Percentiles rank a stretch among this genome's conserved stretches.
These are phyloP conservation scores for Leptinotarsa defecta DNA, from an alignment of 1,140 invertebrate genomes.

Conservation along the genomic window DNA sequence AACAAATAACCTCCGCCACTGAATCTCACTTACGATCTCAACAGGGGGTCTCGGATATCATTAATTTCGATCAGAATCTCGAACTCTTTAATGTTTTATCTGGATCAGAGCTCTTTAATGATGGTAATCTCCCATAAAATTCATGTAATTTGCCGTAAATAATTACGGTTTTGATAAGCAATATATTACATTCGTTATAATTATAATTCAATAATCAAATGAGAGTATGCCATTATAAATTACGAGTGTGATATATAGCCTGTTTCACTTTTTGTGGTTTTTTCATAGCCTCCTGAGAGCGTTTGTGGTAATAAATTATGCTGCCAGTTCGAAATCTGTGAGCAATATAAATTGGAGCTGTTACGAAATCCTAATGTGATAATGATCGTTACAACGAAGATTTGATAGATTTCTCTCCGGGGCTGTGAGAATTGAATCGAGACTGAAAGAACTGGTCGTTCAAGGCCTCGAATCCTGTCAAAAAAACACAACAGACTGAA, in stretches of 20 bases:
- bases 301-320: not conserved
- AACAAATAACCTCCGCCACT: not conserved
- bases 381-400: not conserved
- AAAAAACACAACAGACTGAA: no score
- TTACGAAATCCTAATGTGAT: not conserved
- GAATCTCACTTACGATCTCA: not conserved
- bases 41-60: slow-evolving; percentile 18
- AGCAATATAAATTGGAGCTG: slow-evolving; percentile 8
- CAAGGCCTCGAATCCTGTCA: no score
- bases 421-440: not conserved
- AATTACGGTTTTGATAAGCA: slow-evolving; percentile 11
- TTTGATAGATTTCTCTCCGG: not conserved
- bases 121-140: slow-evolving; percentile 12
- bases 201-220: slow-evolving; percentile 21
- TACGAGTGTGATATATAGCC: slow-evolving; percentile 7
- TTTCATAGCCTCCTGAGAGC: not conserved
- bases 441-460: no score
- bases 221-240: slow-evolving; percentile 12
- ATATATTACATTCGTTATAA: slow-evolving; percentile 10
- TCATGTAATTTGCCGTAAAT: slow-evolving; percentile 19
- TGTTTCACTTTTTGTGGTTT: slow-evolving; percentile 19
- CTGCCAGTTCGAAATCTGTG: not conserved
- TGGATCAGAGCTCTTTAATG: slow-evolving; percentile 18
- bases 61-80: slow-evolving; percentile 14
- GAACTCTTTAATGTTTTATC: slow-evolving; percentile 17